phyloP scores from a whole-genome alignment of 2,113 vertebrate genomes.

The Dryoscopus gambensis region DNA sequence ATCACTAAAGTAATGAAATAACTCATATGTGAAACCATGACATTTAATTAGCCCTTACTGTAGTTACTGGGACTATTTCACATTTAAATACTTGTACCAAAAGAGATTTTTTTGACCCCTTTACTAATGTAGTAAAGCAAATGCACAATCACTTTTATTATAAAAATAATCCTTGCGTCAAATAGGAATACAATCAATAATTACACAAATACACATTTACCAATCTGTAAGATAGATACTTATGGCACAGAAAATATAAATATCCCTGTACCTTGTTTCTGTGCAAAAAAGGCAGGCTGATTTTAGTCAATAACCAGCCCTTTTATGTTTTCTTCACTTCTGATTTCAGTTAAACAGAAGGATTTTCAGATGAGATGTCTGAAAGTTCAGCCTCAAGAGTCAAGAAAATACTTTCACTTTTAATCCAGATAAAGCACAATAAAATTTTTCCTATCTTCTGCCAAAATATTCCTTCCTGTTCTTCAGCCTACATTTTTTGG shows the following conservation, averaged over 20 bases:
- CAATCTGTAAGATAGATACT: neutral
- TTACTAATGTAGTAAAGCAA: slow-evolving; percentile 17
- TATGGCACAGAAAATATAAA: slow-evolving; percentile 47
- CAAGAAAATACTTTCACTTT: neutral
- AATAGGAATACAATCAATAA: slow-evolving; percentile 4
- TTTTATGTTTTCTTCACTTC: neutral
- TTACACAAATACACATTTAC: neutral
- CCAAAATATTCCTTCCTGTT: neutral
- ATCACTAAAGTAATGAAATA: neutral
- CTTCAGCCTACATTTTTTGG: neutral
- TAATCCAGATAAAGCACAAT: neutral
- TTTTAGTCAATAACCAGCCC: neutral
- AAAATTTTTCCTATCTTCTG: neutral
- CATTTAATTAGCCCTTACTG: neutral
- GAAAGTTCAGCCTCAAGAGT: neutral
- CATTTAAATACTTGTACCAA: neutral
- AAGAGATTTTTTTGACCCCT: neutral
- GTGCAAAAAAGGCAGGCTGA: slow-evolving; percentile 42
- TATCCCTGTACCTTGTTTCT: slow-evolving; percentile 24
- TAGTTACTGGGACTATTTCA: neutral
- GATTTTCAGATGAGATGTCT: neutral
- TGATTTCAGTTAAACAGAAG: neutral
- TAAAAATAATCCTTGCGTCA: slow-evolving; percentile 48
- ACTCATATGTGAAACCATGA: neutral
- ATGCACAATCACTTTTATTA: slow-evolving; percentile 38